Conservation (phyloP, 92 coral and sea anemone genomes). For the Palythoa caribaeorum region DNA sequence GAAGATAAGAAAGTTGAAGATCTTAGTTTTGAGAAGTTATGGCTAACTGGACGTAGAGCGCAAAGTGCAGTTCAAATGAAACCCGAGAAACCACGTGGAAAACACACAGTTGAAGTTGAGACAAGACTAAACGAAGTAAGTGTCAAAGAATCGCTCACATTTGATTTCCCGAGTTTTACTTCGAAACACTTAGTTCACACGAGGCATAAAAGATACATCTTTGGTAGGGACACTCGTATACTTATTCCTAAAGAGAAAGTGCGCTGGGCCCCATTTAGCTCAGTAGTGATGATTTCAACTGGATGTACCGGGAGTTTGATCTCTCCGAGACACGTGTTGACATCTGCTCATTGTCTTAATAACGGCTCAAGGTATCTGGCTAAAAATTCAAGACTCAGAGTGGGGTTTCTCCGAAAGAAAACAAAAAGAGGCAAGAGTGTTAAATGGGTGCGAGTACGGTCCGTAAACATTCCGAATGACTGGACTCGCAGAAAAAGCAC, state of each 20-base stretch:
- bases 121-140: constrained; percentile 33
- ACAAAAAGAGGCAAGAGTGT: constrained; percentile 33
- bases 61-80: constrained; percentile 58
- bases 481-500: constrained; percentile 59
- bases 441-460: constrained; percentile 57
- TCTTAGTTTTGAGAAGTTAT: constrained; percentile 73
- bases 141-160: background rate
- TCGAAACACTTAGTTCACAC: constrained; percentile 31
- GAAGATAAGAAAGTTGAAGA: constrained; percentile 11
- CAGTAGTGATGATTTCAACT: constrained; percentile 73
- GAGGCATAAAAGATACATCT: constrained; percentile 52
- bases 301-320: constrained; percentile 87
- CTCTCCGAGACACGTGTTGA: constrained; percentile 73
- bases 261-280: constrained; percentile 66
- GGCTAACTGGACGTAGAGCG: constrained; percentile 68
- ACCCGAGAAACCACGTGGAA: constrained; percentile 17
- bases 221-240: constrained; percentile 70
- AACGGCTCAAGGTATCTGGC: constrained; percentile 61
- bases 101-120: constrained; percentile 14
- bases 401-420: constrained; percentile 65
- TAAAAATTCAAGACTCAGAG: constrained; percentile 55
- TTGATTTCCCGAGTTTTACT: background rate
- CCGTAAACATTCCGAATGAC: constrained; percentile 64
- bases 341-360: constrained; percentile 90
- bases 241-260: constrained; percentile 14